Evolutionary conservation across 2,888 invertebrate genomes (phyloP).

Genomic region (Molanna angustata): DNA sequence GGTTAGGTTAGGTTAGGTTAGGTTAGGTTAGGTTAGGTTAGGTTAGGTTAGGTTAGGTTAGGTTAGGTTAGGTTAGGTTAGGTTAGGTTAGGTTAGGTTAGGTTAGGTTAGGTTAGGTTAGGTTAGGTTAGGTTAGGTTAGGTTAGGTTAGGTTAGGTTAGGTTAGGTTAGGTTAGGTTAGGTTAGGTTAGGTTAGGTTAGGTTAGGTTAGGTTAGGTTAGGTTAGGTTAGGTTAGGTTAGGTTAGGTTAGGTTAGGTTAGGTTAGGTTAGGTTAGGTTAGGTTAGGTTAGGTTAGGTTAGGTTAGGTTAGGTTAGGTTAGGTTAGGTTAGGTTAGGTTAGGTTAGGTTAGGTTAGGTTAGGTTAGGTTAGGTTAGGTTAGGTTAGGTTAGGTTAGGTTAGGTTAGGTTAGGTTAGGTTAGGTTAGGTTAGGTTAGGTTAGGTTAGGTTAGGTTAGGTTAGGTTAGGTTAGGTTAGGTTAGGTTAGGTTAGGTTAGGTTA

Average conservation of each 20-base stretch:
- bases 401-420: slow-evolving; percentile 17
- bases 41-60: background rate
- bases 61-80: slow-evolving; percentile 18
- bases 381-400: slow-evolving; percentile 16
- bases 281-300: slow-evolving; percentile 15
- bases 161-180: slow-evolving; percentile 12
- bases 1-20: no score
- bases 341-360: slow-evolving; percentile 6
- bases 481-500: slow-evolving; percentile 18
- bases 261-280: slow-evolving; percentile 6
- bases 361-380: slow-evolving; percentile 15
- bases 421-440: slow-evolving; percentile 13
- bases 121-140: slow-evolving; percentile 22
- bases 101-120: slow-evolving; percentile 19
- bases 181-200: slow-evolving; percentile 5
- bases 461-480: background rate
- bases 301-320: slow-evolving; percentile 12
- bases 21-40: no score
- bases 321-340: background rate
- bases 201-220: background rate
- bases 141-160: slow-evolving; percentile 15
- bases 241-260: slow-evolving; percentile 15
- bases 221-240: slow-evolving; percentile 8
- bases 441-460: slow-evolving; percentile 6
- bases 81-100: slow-evolving; percentile 24